Conservation (phyloP, 2,888 invertebrate species). For the Microplitis manilae region DNA sequence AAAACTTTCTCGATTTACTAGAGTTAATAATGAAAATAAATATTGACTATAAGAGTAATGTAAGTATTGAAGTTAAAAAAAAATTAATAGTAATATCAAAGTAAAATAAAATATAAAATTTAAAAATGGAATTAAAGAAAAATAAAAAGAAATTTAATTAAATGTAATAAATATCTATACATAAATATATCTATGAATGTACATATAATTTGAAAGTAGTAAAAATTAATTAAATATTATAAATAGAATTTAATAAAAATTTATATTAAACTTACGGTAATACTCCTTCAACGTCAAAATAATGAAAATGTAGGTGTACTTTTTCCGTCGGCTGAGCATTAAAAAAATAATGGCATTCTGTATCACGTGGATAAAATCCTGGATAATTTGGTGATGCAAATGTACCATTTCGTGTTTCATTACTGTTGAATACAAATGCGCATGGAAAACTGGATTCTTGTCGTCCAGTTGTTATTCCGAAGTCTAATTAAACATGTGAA, state of each 20-base stretch:
- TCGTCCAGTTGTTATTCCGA: conserved; percentile 86
- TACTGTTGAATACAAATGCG: conserved; percentile 91
- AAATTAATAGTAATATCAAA: conserved; percentile 4
- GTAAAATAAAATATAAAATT: background rate
- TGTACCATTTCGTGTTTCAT: conserved; percentile 83
- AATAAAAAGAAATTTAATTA: conserved; percentile 35
- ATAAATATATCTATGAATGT: background rate
- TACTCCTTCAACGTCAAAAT: conserved; percentile 96
- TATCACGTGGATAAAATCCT: conserved; percentile 90
- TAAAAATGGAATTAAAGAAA: background rate
- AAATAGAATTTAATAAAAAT: background rate
- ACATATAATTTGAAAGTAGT: background rate
- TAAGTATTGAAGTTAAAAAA: background rate
- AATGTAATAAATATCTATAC: background rate
- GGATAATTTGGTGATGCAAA: conserved; percentile 93
- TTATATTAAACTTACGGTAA: conserved; percentile 83
- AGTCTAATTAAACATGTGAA: conserved; percentile 78
- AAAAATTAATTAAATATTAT: conserved; percentile 1
- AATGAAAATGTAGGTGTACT: conserved; percentile 88
- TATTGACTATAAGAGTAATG: conserved; percentile 12
- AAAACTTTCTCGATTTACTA: conserved; percentile 17
- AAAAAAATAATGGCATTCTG: conserved; percentile 93
- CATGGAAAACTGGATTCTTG: conserved; percentile 86
- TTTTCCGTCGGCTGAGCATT: conserved; percentile 85
- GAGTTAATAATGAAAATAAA: conserved; percentile 10